Percentiles rank a stretch among this genome's conserved stretches.
Evolutionary conservation across 2,888 invertebrate genomes (phyloP).

Genomic region (Notodonta ziczac): DNA sequence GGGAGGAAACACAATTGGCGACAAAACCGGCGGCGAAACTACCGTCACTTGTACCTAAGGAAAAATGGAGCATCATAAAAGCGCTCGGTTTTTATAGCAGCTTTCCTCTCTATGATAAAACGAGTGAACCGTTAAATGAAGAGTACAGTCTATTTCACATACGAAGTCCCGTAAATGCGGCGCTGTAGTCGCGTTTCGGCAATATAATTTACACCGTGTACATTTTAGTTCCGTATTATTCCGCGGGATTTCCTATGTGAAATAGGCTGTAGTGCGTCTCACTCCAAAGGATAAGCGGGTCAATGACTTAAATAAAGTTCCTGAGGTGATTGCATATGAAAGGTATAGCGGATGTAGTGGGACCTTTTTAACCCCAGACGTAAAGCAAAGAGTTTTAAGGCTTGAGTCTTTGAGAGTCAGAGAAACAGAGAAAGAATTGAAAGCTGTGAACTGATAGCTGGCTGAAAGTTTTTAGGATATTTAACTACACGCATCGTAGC

Average conservation of each 20-base stretch:
- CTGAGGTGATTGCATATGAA: slow-evolving; percentile 22
- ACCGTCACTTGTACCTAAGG: slow-evolving; percentile 74
- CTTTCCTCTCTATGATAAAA: slow-evolving; percentile 20
- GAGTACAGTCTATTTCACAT: background rate
- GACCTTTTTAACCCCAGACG: no score
- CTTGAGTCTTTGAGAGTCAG: no score
- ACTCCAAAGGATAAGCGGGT: slow-evolving; percentile 20
- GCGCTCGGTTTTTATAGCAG: slow-evolving; percentile 5
- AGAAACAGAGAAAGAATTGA: no score
- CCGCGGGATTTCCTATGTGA: no score
- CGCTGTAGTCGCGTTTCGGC: no score
- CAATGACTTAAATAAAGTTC: slow-evolving; percentile 24
- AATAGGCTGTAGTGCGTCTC: slow-evolving; percentile 15
- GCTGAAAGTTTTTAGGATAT: no score
- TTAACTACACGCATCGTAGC: no score
- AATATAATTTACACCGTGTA: no score
- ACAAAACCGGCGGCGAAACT: slow-evolving; percentile 91
- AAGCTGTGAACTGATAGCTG: no score
- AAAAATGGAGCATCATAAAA: slow-evolving; percentile 6
- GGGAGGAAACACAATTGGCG: slow-evolving; percentile 92
- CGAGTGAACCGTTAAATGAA: slow-evolving; percentile 30
- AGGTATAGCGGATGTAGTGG: slow-evolving; percentile 7
- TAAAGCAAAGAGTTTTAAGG: no score
- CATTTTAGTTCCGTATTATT: no score
- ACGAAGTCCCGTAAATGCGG: no score